Conservation (phyloP, 2,113 vertebrate genomes). For the human (Homo sapiens) region GRCh38 chr17:62282001-62282500, state of each 20-base stretch:
- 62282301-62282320: not conserved
- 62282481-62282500: not conserved
- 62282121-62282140: too few relatives aligned
- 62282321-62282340: not conserved
- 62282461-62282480: not conserved
- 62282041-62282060: too few relatives aligned
- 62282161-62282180: too few relatives aligned
- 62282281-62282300: not conserved
- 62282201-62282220: too few relatives aligned
- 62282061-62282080: too few relatives aligned
- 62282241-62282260: not conserved
- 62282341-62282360: not conserved
- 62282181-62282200: too few relatives aligned
- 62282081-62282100: too few relatives aligned
- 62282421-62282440: not conserved
- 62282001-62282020: too few relatives aligned
- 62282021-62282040: too few relatives aligned
- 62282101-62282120: too few relatives aligned
- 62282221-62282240: not conserved
- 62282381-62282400: not conserved
- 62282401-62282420: not conserved
- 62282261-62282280: not conserved
- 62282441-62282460: not conserved
- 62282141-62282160: too few relatives aligned
- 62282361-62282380: slow-evolving; percentile 4